Evolutionary conservation across 2,797 vertebrate species (phyloP).

Genomic region (Emydoidea blandingii): DNA sequence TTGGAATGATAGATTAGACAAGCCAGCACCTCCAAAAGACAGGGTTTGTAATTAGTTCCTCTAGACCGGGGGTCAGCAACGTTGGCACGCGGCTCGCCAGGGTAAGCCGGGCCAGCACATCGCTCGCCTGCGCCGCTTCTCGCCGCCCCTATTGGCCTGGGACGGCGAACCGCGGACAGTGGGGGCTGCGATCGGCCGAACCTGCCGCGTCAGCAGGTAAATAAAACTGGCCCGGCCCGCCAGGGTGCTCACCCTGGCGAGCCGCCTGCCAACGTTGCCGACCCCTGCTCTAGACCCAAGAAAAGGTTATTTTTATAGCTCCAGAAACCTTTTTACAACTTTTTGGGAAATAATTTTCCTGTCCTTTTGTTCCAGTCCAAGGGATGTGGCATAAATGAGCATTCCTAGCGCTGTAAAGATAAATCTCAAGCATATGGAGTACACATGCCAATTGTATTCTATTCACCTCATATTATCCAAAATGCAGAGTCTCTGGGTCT

Average conservation of each 20-base stretch:
- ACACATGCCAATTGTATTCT: not conserved
- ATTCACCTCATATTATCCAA: not conserved
- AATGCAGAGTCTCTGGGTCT: not conserved
- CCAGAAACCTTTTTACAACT: not conserved
- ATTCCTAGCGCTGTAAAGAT: not conserved
- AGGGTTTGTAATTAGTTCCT: not conserved
- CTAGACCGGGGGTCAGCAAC: not conserved
- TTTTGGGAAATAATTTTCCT: not conserved
- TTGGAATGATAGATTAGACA: not conserved
- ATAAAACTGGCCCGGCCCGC: no score
- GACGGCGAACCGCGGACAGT: no score
- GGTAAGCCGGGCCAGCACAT: no score
- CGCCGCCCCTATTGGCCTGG: no score
- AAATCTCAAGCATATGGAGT: not conserved
- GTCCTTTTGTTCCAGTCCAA: not conserved
- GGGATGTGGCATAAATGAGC: not conserved
- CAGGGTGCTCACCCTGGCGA: no score
- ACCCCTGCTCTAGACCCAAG: not conserved
- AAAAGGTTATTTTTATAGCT: not conserved
- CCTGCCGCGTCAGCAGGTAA: no score
- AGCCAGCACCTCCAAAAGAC: not conserved
- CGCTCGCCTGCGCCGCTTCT: no score
- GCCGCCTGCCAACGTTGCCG: no score
- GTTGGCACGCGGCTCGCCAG: no score
- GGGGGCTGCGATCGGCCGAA: no score